These are phyloP conservation scores for Lagorchestes hirsutus DNA, from an alignment of 2,797 vertebrate genomes.

Conservation along the genomic window DNA sequence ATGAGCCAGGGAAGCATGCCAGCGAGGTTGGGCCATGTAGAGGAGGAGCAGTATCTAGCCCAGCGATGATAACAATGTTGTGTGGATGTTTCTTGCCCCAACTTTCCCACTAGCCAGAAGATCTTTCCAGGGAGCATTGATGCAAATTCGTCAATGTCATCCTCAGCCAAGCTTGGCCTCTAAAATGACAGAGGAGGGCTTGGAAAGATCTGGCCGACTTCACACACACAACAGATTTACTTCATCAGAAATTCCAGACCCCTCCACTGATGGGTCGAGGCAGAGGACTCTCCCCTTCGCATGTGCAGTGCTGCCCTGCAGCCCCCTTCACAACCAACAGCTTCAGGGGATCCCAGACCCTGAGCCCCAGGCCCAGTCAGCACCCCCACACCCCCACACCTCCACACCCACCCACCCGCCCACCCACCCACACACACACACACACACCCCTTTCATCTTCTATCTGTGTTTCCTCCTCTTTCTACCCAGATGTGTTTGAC, in stretches of 20 bases:
- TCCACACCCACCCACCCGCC: no score
- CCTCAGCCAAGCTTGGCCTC: neutral
- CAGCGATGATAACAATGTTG: neutral
- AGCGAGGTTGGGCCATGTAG: no score
- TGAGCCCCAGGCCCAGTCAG: conserved; percentile 10
- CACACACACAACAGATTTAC: neutral
- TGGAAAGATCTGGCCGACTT: neutral
- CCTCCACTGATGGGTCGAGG: conserved; percentile 16
- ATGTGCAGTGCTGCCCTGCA: conserved; percentile 60
- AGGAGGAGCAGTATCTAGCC: no score
- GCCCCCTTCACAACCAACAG: neutral
- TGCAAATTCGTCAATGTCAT: neutral
- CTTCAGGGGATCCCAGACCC: conserved; percentile 51
- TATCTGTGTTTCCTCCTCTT: conserved; percentile 66
- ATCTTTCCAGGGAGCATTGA: neutral
- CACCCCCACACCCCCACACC: neutral
- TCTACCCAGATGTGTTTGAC: conserved; percentile 67
- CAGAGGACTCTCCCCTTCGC: conserved; percentile 35
- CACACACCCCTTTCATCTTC: conserved; percentile 49
- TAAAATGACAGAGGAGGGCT: neutral
- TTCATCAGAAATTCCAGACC: conserved; percentile 44
- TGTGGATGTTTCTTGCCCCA: neutral
- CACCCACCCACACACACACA: no score
- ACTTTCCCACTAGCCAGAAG: neutral
- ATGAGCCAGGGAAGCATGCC: no score